These are phyloP conservation scores for Pterocles burchelli DNA, from an alignment of 2,113 vertebrate species.

Conservation along the genomic window DNA sequence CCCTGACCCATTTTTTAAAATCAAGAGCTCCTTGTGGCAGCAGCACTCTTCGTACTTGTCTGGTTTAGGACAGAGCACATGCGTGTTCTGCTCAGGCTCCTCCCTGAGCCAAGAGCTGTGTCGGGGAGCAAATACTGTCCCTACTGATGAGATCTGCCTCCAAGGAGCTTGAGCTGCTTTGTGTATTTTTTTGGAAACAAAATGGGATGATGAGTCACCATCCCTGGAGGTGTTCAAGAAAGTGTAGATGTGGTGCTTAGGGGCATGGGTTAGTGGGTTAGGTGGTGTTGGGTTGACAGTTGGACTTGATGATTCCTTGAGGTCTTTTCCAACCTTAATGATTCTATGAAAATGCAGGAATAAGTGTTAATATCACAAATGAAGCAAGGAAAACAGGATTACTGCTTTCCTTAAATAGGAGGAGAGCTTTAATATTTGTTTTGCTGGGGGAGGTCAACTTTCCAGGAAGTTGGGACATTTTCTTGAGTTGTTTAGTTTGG, in stretches of 20 bases:
- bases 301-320: too few relatives aligned
- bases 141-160: neutral
- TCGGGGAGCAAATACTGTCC: neutral
- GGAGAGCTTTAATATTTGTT: neutral
- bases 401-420: conserved; percentile 1
- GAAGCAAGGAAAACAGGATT: neutral
- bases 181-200: conserved; percentile 26
- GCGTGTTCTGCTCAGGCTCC: neutral
- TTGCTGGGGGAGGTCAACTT: neutral
- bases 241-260: too few relatives aligned
- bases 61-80: neutral
- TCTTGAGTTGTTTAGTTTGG: conserved; percentile 24
- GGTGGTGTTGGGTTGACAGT: too few relatives aligned
- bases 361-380: neutral
- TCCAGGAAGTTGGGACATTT: neutral
- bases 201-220: neutral
- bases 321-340: too few relatives aligned
- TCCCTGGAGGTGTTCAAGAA: too few relatives aligned
- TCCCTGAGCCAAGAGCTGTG: neutral
- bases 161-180: neutral
- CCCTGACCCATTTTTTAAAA: neutral
- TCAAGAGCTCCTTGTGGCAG: neutral
- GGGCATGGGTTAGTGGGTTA: too few relatives aligned
- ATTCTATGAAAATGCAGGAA: neutral
- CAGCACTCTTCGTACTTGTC: neutral